phyloP scores from a whole-genome alignment of 2,888 invertebrate genomes.

The Lypha dubia region DNA sequence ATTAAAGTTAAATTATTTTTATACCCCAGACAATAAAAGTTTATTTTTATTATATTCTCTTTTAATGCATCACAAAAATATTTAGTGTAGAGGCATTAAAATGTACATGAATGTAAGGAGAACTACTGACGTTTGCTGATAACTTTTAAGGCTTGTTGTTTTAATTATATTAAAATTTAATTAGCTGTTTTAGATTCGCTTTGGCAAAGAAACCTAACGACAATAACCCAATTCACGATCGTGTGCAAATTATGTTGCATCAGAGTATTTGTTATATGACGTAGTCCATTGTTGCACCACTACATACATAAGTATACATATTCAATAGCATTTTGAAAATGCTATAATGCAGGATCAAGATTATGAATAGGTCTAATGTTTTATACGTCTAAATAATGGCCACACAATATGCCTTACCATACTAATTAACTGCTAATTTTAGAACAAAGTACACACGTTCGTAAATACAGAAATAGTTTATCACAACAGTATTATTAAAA shows the following conservation, averaged over 20 bases:
- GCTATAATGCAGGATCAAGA: too few species aligned
- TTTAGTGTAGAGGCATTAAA: not conserved
- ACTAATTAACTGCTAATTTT: slow-evolving; percentile 1
- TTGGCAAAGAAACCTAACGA: not conserved
- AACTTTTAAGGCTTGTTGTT: not conserved
- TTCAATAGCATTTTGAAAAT: too few species aligned
- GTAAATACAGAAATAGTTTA: not conserved
- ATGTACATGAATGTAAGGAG: not conserved
- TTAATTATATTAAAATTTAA: not conserved
- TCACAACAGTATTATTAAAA: not conserved
- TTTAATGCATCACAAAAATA: not conserved
- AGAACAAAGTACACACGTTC: not conserved
- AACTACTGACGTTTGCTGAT: not conserved
- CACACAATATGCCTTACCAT: not conserved
- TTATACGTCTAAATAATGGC: not conserved
- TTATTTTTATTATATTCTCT: not conserved
- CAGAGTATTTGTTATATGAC: too few species aligned
- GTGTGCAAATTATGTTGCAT: too few species aligned
- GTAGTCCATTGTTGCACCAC: too few species aligned
- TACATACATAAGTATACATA: too few species aligned
- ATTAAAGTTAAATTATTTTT: not conserved
- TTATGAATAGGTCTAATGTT: too few species aligned
- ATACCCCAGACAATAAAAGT: not conserved
- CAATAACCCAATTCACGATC: too few species aligned
- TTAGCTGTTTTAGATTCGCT: not conserved